These are phyloP conservation scores for Osmoderma eremita DNA, from an alignment of 2,888 invertebrate species.

Conservation along the genomic window DNA sequence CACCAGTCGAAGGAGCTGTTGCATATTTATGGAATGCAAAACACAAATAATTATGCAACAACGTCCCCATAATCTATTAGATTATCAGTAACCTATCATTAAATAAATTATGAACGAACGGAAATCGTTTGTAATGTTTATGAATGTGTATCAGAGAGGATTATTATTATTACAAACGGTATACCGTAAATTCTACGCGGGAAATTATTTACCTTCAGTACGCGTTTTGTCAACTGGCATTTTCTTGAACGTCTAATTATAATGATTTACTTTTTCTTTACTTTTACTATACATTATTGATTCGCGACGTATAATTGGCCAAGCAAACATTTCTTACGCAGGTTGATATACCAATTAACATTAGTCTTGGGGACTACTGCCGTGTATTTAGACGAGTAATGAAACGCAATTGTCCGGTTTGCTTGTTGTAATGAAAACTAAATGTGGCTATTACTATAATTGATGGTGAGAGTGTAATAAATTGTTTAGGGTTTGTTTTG, in stretches of 20 bases:
- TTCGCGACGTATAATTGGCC: constrained; percentile 22
- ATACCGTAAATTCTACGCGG: constrained; percentile 1
- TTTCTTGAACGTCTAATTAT: constrained; percentile 16
- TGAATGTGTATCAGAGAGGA: neutral
- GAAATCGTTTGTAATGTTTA: constrained; percentile 26
- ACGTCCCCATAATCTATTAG: no score
- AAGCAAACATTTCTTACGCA: constrained; percentile 15
- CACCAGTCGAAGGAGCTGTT: no score
- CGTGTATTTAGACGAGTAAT: constrained; percentile 20
- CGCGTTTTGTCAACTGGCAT: constrained; percentile 5
- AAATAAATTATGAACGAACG: constrained; percentile 20
- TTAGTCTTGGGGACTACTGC: constrained; percentile 46
- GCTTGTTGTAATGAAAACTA: constrained; percentile 24
- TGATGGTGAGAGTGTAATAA: constrained; percentile 14
- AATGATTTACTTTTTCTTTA: constrained; percentile 25
- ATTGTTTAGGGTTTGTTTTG: neutral
- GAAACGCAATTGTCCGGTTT: constrained; percentile 19
- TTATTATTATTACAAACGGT: constrained; percentile 9
- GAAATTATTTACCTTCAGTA: constrained; percentile 9
- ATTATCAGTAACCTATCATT: constrained; percentile 1
- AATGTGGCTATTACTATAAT: constrained; percentile 18
- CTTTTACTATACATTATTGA: constrained; percentile 13
- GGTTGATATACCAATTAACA: constrained; percentile 53
- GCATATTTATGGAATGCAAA: no score
- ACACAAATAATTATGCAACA: no score